These are phyloP conservation scores for Entomobrya proxima DNA, from an alignment of 2,888 invertebrate species.

Conservation along the genomic window DNA sequence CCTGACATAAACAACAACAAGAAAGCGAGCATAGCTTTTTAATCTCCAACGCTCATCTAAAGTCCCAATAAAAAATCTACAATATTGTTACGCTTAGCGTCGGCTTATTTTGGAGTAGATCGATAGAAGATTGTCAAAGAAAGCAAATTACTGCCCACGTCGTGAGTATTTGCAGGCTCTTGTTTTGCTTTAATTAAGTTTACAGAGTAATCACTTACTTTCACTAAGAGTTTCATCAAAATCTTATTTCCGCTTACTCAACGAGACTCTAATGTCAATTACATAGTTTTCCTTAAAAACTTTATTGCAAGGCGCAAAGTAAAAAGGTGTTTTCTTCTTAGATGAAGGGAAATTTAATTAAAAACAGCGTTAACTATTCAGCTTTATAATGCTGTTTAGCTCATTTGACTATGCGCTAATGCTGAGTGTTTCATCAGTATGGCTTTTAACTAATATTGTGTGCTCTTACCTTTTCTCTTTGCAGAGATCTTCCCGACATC, in stretches of 20 bases:
- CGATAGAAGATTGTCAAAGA: too few species aligned
- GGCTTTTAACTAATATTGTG: too few species aligned
- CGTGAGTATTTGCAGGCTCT: neutral
- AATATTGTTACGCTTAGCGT: too few species aligned
- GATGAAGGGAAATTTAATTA: slow-evolving; percentile 26
- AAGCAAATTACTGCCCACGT: neutral
- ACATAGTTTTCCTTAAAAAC: too few species aligned
- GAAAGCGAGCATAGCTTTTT: too few species aligned
- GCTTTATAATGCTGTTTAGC: neutral
- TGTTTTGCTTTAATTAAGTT: slow-evolving; percentile 50
- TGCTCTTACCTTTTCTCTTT: slow-evolving; percentile 32
- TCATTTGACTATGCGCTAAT: neutral
- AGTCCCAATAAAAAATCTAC: too few species aligned
- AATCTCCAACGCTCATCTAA: too few species aligned
- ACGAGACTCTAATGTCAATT: neutral
- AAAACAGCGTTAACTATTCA: neutral
- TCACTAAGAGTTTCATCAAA: neutral
- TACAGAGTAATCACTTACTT: neutral
- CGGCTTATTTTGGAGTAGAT: too few species aligned
- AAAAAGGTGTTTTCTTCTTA: neutral
- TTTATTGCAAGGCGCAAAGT: neutral
- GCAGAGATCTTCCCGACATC: slow-evolving; percentile 68
- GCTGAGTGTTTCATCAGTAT: neutral
- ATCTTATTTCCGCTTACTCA: slow-evolving; percentile 1
- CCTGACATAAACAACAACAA: too few species aligned